Conservation (phyloP, 2,113 vertebrate genomes). For the Apaloderma vittatum region DNA sequence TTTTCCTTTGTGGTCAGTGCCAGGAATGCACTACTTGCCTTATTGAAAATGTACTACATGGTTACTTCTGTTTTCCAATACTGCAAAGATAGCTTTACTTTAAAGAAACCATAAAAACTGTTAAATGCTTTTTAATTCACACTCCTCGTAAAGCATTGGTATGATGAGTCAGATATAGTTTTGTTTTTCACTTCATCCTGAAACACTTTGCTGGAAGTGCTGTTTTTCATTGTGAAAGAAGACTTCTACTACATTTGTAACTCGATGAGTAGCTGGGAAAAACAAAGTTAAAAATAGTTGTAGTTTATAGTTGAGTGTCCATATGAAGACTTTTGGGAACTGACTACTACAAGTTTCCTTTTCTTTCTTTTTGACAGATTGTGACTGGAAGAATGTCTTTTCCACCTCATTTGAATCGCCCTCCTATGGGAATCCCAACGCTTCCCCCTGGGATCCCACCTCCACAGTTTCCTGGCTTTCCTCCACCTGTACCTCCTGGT, state of each 20-base stretch:
- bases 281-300: neutral
- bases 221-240: neutral
- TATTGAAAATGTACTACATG: neutral
- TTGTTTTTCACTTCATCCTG: neutral
- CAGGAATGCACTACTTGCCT: neutral
- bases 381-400: constrained; percentile 91
- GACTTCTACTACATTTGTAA: neutral
- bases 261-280: neutral
- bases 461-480: constrained; percentile 94
- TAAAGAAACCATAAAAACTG: neutral
- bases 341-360: neutral
- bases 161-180: neutral
- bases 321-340: neutral
- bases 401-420: constrained; percentile 96
- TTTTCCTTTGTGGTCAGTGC: neutral
- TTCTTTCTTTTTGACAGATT: constrained; percentile 79
- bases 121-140: neutral
- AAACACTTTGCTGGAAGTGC: neutral
- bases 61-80: neutral
- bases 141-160: neutral
- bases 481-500: constrained; percentile 92
- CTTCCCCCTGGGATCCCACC: constrained; percentile 96
- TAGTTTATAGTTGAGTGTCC: neutral
- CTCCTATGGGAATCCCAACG: constrained; percentile 90
- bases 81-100: neutral